phyloP scores from a whole-genome alignment of 2,113 vertebrate genomes.

The Archilochus colubris region DNA sequence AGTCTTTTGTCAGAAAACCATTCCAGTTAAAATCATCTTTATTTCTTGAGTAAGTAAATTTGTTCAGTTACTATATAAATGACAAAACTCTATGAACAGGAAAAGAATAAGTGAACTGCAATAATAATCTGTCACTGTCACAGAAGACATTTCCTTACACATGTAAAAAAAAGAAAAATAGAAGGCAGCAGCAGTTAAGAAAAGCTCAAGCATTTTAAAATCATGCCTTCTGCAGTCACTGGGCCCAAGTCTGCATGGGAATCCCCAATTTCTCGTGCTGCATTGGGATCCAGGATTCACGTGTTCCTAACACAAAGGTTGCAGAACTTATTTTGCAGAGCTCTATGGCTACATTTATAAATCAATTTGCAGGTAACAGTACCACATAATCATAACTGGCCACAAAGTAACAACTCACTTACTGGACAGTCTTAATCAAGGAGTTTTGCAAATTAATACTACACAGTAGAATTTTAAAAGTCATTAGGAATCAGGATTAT shows the following conservation, averaged over 20 bases:
- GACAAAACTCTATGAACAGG: neutral
- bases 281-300: fast-evolving
- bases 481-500: neutral
- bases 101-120: neutral
- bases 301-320: fast-evolving
- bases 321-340: neutral
- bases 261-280: fast-evolving
- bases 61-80: neutral
- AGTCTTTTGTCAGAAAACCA: neutral
- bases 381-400: fast-evolving
- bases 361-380: neutral
- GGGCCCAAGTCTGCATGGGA: neutral
- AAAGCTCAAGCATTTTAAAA: neutral
- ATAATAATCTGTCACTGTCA: neutral
- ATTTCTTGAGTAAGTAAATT: neutral
- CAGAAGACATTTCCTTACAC: neutral
- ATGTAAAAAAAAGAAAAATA: neutral
- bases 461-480: neutral
- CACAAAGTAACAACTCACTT: neutral
- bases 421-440: fast-evolving
- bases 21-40: neutral
- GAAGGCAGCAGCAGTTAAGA: neutral
- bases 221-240: neutral
- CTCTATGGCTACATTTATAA: fast-evolving
- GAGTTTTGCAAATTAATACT: neutral